Evolutionary conservation across 2,113 vertebrate genomes (phyloP), one percentile per base, ranked within the genome.

Genomic region (Vireo altiloquus): DNA sequence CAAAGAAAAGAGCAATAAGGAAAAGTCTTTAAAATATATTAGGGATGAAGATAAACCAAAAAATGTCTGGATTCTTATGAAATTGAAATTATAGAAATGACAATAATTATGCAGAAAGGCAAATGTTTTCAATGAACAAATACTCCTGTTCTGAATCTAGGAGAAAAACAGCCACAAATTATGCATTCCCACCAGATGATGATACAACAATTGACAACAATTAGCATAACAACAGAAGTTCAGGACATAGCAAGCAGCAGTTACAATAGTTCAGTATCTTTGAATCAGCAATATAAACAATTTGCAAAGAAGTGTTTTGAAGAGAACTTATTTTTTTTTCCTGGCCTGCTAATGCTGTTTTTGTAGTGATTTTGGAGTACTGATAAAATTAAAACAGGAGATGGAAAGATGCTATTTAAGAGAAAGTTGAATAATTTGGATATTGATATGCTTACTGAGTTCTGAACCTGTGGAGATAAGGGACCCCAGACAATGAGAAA

Each of bases 61-160:
- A 57, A 13, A 86, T 66, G 60, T 56, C 68, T 94, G 92, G 89
- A 90, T 27, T 35, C 28, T 46, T 77, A 92, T 92, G 86, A 92
- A 93, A 81, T 75, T 83, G 72, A 93, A 95, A 96, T 94, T 89
- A 75, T 31, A 90, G 68, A 86, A 92, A 89, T 66, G 21, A 53
- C 9, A 89, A 81, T 72, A 90, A 90, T 93, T 96, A 92, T 69
- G 60, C 86, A 92, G 80, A 92, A 93, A 78, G 30, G 80, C 46
- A 89, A 94, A 93, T 92, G 44, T 75, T 97, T 90, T 90, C 90
- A 83, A 92, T 90, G 39, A 96, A 77, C 49, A 85, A 92, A 70
- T 92, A 78, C 49, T 86, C 64, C 71, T 90, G 72, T 74, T 83
- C 90, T 83, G 94, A 66, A 90, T 77, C 64, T 75, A 79, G 64